Conservation (phyloP, 2,113 vertebrate genomes). For the Gallinago jamesoni region DNA sequence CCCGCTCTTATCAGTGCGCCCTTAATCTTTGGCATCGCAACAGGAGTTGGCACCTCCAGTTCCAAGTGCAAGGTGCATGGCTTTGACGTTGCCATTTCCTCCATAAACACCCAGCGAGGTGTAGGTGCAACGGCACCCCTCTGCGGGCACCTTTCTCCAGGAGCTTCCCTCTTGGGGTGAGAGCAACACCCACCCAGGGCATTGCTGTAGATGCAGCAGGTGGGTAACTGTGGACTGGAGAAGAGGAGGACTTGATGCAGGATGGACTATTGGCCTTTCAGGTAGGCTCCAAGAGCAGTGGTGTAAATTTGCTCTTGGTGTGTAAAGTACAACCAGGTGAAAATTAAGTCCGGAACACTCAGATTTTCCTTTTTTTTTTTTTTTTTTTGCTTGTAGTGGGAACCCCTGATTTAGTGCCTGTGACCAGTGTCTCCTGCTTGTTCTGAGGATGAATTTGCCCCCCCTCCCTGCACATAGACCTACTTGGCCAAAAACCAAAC, state of each 20-base stretch:
- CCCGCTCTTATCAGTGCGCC: not conserved
- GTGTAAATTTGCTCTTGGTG: not conserved
- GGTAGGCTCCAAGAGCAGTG: not conserved
- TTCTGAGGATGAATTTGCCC: not conserved
- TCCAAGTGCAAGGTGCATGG: constrained; percentile 55
- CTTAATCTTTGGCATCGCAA: constrained; percentile 23
- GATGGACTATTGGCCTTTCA: not conserved
- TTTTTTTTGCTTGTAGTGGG: not conserved
- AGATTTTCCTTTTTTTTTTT: not conserved
- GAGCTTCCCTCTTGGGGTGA: not conserved
- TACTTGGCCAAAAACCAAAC: constrained; percentile 4
- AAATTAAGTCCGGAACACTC: not conserved
- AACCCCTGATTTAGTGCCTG: not conserved
- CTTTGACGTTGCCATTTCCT: constrained; percentile 42
- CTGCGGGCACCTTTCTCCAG: fast-evolving
- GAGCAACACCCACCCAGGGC: not conserved
- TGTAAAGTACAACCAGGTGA: not conserved
- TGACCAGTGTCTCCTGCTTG: not conserved
- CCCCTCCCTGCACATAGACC: not conserved
- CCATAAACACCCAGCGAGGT: not conserved
- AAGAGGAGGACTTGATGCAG: not conserved
- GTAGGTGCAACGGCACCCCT: not conserved
- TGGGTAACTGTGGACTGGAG: fast-evolving
- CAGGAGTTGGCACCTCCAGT: constrained; percentile 50
- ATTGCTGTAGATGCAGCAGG: not conserved